phyloP scores from a whole-genome alignment of 2,113 vertebrate species.

The Daboia siamensis region DNA sequence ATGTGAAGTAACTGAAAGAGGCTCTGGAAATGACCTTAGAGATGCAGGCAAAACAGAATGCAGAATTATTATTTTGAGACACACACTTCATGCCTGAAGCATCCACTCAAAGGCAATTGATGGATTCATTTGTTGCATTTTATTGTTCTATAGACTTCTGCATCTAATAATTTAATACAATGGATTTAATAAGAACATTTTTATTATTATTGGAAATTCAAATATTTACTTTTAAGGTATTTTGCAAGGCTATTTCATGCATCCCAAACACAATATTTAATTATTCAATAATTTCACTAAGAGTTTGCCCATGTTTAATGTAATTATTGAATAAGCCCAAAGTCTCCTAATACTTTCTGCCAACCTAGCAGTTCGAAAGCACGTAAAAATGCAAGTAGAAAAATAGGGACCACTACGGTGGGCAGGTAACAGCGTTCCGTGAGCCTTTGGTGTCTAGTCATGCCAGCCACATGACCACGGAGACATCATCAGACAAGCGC shows the following conservation, averaged over 20 bases:
- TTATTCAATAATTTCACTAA: neutral
- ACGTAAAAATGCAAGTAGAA: no score
- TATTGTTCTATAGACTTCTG: neutral
- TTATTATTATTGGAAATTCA: neutral
- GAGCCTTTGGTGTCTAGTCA: no score
- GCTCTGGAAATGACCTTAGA: neutral
- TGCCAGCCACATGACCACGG: no score
- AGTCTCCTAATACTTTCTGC: neutral
- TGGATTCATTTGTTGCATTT: neutral
- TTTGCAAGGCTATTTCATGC: neutral
- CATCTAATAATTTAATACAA: neutral
- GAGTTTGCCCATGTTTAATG: neutral
- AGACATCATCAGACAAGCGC: no score
- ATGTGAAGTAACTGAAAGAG: constrained; percentile 27
- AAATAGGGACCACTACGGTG: no score
- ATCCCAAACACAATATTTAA: neutral
- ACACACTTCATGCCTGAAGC: constrained; percentile 26
- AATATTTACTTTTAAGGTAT: neutral
- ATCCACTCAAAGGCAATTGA: constrained; percentile 26
- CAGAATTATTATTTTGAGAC: constrained; percentile 1
- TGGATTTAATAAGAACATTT: neutral
- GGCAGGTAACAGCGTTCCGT: no score
- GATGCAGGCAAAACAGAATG: constrained; percentile 21
- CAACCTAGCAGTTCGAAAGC: no score
- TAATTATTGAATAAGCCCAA: neutral